Percentiles rank a stretch among this genome's conserved stretches.
Conservation (phyloP, 1,140 invertebrate genomes). For the Maconellicoccus hirsutus region DNA sequence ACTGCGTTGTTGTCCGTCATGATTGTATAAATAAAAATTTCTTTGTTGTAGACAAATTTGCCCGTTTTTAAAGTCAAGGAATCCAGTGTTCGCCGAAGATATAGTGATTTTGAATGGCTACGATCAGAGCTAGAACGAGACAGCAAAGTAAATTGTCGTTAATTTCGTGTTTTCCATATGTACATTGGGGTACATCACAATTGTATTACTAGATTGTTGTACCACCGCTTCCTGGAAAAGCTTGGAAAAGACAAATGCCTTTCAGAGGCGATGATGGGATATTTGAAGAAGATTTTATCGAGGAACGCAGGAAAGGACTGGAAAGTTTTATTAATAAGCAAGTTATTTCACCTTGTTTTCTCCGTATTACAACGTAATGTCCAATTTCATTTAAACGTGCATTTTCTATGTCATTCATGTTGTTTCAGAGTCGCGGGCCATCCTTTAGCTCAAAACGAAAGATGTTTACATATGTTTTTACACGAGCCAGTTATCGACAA, state of each 20-base stretch:
- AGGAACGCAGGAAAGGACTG: conserved; percentile 93
- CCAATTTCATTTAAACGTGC: neutral
- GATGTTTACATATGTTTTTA: conserved; percentile 98
- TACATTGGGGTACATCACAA: neutral
- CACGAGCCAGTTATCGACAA: conserved; percentile 95
- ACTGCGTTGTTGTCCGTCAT: neutral
- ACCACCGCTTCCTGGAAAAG: conserved; percentile 92
- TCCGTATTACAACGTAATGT: no score
- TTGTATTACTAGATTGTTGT: conserved; percentile 73
- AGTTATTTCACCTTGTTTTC: conserved; percentile 31
- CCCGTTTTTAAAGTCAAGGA: conserved; percentile 99
- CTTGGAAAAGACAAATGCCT: conserved; percentile 94
- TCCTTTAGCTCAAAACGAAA: conserved; percentile 98
- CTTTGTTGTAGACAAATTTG: conserved; percentile 83
- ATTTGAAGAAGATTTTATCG: conserved; percentile 99
- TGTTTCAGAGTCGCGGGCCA: conserved; percentile 90
- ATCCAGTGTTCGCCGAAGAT: conserved; percentile 90
- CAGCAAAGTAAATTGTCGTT: conserved; percentile 69
- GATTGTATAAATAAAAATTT: neutral
- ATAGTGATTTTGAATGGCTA: conserved; percentile 99
- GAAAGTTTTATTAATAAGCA: conserved; percentile 98
- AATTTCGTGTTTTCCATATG: neutral
- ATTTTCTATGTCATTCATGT: conserved; percentile 1
- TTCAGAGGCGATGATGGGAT: conserved; percentile 98
- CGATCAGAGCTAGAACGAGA: conserved; percentile 97